Evolutionary conservation across 2,888 invertebrate species (phyloP).

Genomic region (Cheilosia pagana): DNA sequence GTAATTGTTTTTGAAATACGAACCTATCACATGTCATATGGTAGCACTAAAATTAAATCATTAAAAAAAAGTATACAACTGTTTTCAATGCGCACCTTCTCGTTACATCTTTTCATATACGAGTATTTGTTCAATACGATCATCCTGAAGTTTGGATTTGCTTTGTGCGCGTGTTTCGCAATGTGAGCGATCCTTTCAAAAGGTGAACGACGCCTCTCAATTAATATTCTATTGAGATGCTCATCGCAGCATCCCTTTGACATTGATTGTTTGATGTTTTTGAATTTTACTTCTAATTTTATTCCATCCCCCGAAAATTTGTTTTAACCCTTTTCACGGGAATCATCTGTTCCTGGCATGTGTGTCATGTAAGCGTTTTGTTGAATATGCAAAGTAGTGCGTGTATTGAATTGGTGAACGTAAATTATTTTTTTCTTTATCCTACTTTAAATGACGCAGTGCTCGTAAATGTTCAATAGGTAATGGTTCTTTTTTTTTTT

Average conservation of each 20-base stretch:
- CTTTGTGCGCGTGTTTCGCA: not conserved
- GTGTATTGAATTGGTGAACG: constrained; percentile 64
- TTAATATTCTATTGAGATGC: constrained; percentile 74
- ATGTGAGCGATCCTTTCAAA: constrained; percentile 55
- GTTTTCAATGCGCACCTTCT: not conserved
- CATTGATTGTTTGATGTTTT: constrained; percentile 40
- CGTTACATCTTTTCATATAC: not conserved
- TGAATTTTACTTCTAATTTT: constrained; percentile 32
- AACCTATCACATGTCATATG: too few species aligned
- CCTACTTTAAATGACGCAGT: constrained; percentile 32
- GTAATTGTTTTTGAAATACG: too few species aligned
- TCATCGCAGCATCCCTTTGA: constrained; percentile 58
- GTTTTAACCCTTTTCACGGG: constrained; percentile 51
- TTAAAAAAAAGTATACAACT: too few species aligned
- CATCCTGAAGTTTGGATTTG: not conserved
- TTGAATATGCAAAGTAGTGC: constrained; percentile 71
- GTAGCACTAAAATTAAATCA: too few species aligned
- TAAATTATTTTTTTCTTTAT: constrained; percentile 52
- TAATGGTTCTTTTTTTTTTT: too few species aligned
- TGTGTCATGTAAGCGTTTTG: constrained; percentile 55
- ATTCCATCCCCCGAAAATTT: constrained; percentile 45
- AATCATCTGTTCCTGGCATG: constrained; percentile 56
- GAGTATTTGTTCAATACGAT: not conserved
- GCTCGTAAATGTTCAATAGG: too few species aligned
- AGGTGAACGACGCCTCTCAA: constrained; percentile 68